Base-by-base conservation (phyloP, 1,140 invertebrate species). In the Adoxophyes honmai region DNA sequence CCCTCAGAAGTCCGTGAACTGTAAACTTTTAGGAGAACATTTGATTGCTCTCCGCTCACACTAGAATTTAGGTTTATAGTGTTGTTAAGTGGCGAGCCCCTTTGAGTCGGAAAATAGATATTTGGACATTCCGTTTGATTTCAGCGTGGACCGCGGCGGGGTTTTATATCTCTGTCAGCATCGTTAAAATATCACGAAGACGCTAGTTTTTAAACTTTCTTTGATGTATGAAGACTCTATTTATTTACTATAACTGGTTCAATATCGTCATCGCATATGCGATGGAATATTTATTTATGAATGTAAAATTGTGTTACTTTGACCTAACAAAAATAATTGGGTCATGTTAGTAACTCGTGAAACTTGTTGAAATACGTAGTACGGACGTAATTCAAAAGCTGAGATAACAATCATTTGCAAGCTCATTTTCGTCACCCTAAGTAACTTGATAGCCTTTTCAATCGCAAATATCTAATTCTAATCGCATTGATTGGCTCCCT, bases 381-480 rank as follows among this genome's bases (percentile, higher is more conserved):
- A n/a, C n/a, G n/a, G n/a, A n/a, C n/a, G n/a, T n/a, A n/a, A n/a
- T n/a, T n/a, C n/a, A n/a, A n/a, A n/a, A n/a, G n/a, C n/a, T n/a
- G n/a, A 5, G 48, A 34, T 33, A 52, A 52, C 21, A 52, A n/a
- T 52, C 34, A 16, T 57, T 62, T 37, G 64, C 59, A 42, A 57
- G 56, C 55, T 64, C 52, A 65, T 62, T 10, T 11, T 48, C 70
- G 68, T 78, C 68, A 76, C 81, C 81, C 82, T 64, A 68, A 54
- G 81, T 73, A 81, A 86, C 68, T 69, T 55, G 78, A 85, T 86
- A 78, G 66, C 62, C 60, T 73, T 87, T 78, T 75, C 73, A 80
- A 79, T 68, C 71, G 73, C 68, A 73, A 82, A 86, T 81, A 83
- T 86, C 85, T 88, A 88, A 88, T 88, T 86, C 78, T 86, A 85